phyloP scores from a whole-genome alignment of 64 coral and sea anemone genomes.

The Dendrophyllia cribrosa region DNA sequence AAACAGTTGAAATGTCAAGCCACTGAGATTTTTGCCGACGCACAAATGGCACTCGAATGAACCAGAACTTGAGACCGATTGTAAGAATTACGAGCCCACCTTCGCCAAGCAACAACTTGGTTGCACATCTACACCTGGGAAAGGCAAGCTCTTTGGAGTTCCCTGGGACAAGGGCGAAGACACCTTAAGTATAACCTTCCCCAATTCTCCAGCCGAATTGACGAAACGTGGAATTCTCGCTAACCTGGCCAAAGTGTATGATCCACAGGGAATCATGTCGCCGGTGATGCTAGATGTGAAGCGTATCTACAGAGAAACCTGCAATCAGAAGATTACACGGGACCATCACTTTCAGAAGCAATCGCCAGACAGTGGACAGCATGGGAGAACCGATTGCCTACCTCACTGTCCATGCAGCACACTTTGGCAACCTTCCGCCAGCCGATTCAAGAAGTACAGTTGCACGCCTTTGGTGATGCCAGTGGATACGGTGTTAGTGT shows the following conservation, averaged over 20 bases:
- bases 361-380: background rate
- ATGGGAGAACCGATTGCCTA: background rate
- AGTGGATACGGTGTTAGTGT: background rate
- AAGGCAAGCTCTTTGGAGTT: constrained; percentile 25
- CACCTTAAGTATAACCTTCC: background rate
- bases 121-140: background rate
- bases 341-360: constrained; percentile 2
- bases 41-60: background rate
- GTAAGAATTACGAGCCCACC: constrained; percentile 3
- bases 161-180: background rate
- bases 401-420: background rate
- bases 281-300: background rate
- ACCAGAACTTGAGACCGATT: constrained; percentile 17
- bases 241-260: constrained; percentile 2
- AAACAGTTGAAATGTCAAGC: constrained; percentile 46
- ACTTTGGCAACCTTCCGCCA: background rate
- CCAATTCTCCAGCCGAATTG: background rate
- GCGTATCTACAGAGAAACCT: constrained; percentile 17
- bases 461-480: constrained; percentile 6
- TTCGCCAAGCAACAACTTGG: constrained; percentile 24
- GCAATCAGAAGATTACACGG: constrained; percentile 12
- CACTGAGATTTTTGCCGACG: constrained; percentile 15
- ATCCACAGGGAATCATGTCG: background rate
- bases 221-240: constrained; percentile 22
- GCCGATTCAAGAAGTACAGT: background rate